Evolutionary conservation across 2,797 vertebrate genomes (phyloP).

Genomic region (Lagocephalus sceleratus): DNA sequence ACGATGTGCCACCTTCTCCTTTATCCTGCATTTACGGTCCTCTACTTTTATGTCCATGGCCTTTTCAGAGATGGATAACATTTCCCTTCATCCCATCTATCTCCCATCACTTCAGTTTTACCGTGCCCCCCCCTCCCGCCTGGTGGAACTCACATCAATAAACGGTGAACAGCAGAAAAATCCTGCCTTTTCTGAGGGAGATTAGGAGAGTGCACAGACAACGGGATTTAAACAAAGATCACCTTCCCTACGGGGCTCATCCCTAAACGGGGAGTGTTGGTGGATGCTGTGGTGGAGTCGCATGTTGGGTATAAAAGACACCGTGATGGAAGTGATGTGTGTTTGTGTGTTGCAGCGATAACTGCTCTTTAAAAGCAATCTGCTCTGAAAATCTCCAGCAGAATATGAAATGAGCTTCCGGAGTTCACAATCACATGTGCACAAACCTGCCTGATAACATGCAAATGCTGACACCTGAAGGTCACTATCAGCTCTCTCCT

Average conservation of each 20-base stretch:
- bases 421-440: conserved; percentile 30
- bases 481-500: conserved; percentile 51
- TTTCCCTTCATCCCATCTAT: conserved; percentile 23
- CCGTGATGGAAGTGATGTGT: not conserved
- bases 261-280: conserved; percentile 46
- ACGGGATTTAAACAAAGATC: conserved; percentile 73
- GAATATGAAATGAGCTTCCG: conserved; percentile 57
- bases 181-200: conserved; percentile 60
- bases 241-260: conserved; percentile 52
- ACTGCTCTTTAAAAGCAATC: conserved; percentile 60
- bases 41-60: conserved; percentile 28
- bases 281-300: conserved; percentile 28
- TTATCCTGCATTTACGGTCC: conserved; percentile 33
- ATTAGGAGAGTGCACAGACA: conserved; percentile 61
- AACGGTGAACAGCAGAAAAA: conserved; percentile 34
- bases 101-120: conserved; percentile 24
- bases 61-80: conserved; percentile 47
- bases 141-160: conserved; percentile 62
- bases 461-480: conserved; percentile 65
- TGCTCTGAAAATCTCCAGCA: conserved; percentile 52
- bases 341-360: conserved; percentile 34
- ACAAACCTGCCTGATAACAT: conserved; percentile 49
- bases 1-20: conserved; percentile 3
- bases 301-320: not conserved
- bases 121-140: conserved; percentile 16